Conservation (phyloP, 2,888 invertebrate genomes). For the Lasioglossum malachurum region DNA sequence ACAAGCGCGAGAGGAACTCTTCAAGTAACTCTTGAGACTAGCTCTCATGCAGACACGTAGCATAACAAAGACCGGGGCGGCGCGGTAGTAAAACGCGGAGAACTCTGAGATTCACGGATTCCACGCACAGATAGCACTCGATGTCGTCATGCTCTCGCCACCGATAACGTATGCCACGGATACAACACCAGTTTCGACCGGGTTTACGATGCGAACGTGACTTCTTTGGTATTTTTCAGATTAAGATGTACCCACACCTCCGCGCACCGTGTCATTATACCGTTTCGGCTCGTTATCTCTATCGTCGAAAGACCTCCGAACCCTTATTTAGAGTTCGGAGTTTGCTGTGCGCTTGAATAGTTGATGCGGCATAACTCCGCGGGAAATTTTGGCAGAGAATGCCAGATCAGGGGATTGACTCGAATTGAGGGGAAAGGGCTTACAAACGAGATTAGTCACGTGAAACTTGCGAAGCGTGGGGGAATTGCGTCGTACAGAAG, state of each 20-base stretch:
- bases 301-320: background rate
- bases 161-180: background rate
- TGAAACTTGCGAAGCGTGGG: no score
- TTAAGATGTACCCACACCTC: background rate
- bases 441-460: no score
- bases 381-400: background rate
- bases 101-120: background rate
- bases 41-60: background rate
- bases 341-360: background rate
- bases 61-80: background rate
- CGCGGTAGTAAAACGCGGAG: background rate
- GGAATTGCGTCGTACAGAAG: no score
- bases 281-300: background rate
- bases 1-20: slow-evolving; percentile 8
- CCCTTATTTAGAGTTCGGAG: background rate
- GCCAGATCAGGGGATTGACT: no score
- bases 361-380: background rate
- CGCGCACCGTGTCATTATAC: background rate
- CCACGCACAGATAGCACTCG: slow-evolving; percentile 1
- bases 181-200: background rate
- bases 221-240: background rate
- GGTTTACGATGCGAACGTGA: background rate
- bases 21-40: background rate
- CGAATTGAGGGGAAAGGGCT: no score
- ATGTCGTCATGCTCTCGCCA: background rate